phyloP scores from a whole-genome alignment of 2,888 invertebrate species.

The Leucoptera coffeella region DNA sequence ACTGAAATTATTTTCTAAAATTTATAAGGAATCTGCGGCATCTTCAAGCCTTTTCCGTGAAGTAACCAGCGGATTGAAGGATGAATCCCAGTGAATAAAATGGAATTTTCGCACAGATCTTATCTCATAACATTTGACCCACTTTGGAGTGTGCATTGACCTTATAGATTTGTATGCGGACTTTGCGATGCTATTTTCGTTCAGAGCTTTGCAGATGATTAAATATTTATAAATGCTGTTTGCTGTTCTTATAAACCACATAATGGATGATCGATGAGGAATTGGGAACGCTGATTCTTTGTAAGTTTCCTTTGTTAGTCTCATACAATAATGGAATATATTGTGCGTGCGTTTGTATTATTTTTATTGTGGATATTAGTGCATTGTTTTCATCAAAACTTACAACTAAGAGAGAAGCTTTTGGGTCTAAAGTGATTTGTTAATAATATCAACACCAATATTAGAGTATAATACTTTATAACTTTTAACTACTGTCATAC shows the following conservation, averaged over 20 bases:
- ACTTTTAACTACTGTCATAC: no score
- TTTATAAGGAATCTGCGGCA: background rate
- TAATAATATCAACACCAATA: background rate
- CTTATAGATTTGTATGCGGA: constrained; percentile 44
- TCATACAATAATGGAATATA: no score
- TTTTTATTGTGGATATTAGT: constrained; percentile 18
- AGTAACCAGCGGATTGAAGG: background rate
- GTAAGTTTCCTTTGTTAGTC: no score
- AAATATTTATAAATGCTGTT: constrained; percentile 43
- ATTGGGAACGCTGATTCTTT: no score
- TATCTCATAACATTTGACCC: constrained; percentile 42
- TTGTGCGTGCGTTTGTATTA: no score
- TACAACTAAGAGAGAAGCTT: no score
- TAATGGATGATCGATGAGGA: no score
- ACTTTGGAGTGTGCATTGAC: constrained; percentile 46
- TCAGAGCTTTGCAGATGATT: constrained; percentile 48
- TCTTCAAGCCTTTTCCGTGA: no score
- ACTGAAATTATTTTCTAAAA: background rate
- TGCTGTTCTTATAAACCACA: no score
- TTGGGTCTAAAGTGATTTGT: background rate
- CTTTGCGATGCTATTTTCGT: constrained; percentile 40
- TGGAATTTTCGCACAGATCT: constrained; percentile 12
- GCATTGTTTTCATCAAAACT: background rate
- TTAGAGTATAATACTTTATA: background rate
- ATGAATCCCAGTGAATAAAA: background rate